Conservation (phyloP, 2,888 invertebrate genomes). For the Agrochola lychnidis region DNA sequence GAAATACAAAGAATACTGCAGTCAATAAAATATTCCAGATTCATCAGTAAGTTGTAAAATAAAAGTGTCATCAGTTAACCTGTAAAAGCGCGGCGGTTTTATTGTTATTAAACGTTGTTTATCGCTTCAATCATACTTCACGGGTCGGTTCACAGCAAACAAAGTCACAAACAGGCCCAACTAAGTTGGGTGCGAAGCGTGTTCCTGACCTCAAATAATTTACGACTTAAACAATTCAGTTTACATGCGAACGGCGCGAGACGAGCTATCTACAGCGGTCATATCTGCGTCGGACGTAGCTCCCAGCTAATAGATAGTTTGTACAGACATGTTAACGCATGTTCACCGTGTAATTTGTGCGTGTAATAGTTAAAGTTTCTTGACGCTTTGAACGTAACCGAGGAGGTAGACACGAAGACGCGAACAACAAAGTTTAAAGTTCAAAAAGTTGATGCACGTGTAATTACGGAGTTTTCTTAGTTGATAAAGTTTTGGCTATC, state of each 20-base stretch:
- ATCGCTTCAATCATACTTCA: constrained; percentile 78
- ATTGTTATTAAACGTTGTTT: constrained; percentile 70
- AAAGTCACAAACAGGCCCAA: constrained; percentile 82
- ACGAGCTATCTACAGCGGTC: constrained; percentile 81
- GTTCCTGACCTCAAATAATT: constrained; percentile 85
- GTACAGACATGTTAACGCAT: constrained; percentile 76
- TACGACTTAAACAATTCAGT: constrained; percentile 84
- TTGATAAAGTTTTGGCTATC: constrained; percentile 53
- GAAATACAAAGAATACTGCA: constrained; percentile 18
- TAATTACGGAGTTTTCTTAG: constrained; percentile 60
- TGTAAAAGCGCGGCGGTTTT: constrained; percentile 47
- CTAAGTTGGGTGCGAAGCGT: constrained; percentile 78
- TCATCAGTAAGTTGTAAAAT: constrained; percentile 36
- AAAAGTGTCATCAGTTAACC: constrained; percentile 36
- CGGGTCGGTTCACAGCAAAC: constrained; percentile 76
- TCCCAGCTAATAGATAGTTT: constrained; percentile 73
- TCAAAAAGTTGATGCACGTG: constrained; percentile 60
- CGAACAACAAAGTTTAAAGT: constrained; percentile 60
- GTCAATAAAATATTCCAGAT: constrained; percentile 31
- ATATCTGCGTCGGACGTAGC: constrained; percentile 84
- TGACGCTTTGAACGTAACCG: constrained; percentile 73
- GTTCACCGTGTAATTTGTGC: constrained; percentile 79
- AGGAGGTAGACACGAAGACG: constrained; percentile 67
- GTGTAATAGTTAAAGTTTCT: constrained; percentile 80
- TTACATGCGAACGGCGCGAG: constrained; percentile 78